Evolutionary conservation across 2,888 invertebrate genomes (phyloP), one percentile per base, ranked within the genome.

Genomic region (Apamea sordens): DNA sequence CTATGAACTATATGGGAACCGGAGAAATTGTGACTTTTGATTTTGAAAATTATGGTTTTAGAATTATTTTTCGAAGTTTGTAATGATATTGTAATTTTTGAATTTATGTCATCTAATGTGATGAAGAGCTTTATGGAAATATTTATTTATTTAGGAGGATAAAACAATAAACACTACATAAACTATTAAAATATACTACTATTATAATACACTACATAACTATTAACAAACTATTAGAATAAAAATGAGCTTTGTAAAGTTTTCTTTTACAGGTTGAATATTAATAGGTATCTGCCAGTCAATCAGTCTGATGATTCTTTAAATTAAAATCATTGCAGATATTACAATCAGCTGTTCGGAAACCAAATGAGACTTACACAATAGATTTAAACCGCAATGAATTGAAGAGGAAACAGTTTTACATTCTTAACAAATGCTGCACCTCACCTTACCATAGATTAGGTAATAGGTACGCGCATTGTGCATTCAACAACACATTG

Each of bases 1-100:
- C 68, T 73, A 79, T 83, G 85, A 87, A 85, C 87, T 88, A 88
- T 88, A 87, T 89, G 88, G 77, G 89, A 88, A 88, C 78, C 69
- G 36, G 72, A 50, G 36, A 76, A 77, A 88, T 78, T 71, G 83
- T 83, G 80, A 69, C n/a, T 81, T 77, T 79, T 73, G 67, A 81
- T 83, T 81, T 79, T 59, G 1, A 28, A 67, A 78, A 64, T 80
- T 77, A 83, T 79, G 64, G 47, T 73, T 82, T 87, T 84, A 65
- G 8, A 83, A 47, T 73, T 76, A 77, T 83, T 80, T 67, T 32
- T 75, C 74, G 77, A 76, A 41, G 63, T 56, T 65, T 78, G 1
- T 68, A 11, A 24, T 53, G 73, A 70, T 70, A 24, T 44, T 44
- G 79, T 77, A 36, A 74, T 67, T 50, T 69, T 71, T 13, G 15